Conservation (phyloP, 2,888 invertebrate genomes). For the Drosophila cognata region DNA sequence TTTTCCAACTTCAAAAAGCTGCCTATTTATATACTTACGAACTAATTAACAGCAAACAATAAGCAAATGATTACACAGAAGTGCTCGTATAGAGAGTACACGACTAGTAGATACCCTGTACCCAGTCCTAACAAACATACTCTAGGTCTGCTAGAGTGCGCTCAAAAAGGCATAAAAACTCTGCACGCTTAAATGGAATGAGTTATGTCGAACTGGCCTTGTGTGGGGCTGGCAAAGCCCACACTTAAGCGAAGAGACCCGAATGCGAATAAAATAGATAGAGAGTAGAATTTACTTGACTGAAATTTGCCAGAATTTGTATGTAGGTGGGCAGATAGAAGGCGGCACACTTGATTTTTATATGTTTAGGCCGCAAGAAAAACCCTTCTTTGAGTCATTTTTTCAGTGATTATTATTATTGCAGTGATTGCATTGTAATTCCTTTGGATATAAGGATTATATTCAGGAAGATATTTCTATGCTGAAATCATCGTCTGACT, state of each 20-base stretch:
- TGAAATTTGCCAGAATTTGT: neutral
- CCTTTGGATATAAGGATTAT: neutral
- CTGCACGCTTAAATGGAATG: neutral
- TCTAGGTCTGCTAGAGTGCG: neutral
- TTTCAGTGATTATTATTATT: neutral
- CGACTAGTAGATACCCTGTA: neutral
- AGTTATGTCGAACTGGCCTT: neutral
- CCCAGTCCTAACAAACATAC: neutral
- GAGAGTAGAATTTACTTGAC: neutral
- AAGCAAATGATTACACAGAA: slow-evolving; percentile 6
- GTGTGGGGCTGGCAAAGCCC: neutral
- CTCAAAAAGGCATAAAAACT: neutral
- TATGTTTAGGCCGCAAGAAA: neutral
- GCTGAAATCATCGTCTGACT: neutral
- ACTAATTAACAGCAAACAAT: slow-evolving; percentile 24
- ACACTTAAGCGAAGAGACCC: neutral
- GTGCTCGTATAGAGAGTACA: neutral
- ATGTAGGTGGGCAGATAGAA: neutral
- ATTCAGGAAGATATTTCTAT: neutral
- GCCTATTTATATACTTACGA: slow-evolving; percentile 76
- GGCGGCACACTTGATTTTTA: neutral
- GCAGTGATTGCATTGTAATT: neutral
- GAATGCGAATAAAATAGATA: neutral
- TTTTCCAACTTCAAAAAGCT: slow-evolving; percentile 61
- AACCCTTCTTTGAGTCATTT: neutral